Evolutionary conservation across 2,888 invertebrate species (phyloP).

Genomic region (Amorpha juglandis): DNA sequence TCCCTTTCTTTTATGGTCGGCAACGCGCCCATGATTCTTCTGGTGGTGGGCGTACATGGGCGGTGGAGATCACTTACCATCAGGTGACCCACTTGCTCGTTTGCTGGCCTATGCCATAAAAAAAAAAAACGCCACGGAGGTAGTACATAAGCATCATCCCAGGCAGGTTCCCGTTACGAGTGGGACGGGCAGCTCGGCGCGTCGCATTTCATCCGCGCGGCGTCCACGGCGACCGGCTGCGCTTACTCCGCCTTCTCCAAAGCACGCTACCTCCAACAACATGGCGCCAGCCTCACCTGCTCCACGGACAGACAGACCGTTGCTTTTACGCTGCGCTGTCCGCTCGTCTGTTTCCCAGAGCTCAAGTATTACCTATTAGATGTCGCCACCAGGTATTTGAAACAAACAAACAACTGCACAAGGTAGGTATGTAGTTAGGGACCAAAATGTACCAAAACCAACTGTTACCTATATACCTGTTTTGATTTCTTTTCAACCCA

Average conservation of each 20-base stretch:
- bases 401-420: background rate
- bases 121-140: no score
- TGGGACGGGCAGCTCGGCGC: slow-evolving; percentile 88
- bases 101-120: no score
- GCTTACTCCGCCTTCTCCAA: slow-evolving; percentile 88
- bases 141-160: slow-evolving; percentile 48
- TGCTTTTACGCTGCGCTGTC: slow-evolving; percentile 87
- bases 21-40: no score
- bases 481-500: no score
- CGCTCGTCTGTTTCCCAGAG: slow-evolving; percentile 49
- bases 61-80: no score
- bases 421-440: no score
- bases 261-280: slow-evolving; percentile 88
- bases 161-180: slow-evolving; percentile 95
- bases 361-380: slow-evolving; percentile 65
- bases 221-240: slow-evolving; percentile 89
- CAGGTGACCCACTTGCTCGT: no score
- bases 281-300: slow-evolving; percentile 88
- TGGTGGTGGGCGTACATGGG: no score
- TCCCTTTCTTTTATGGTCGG: no score
- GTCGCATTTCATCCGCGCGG: slow-evolving; percentile 90
- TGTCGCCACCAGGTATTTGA: slow-evolving; percentile 58
- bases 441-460: no score
- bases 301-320: slow-evolving; percentile 90
- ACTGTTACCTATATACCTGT: no score